These are phyloP conservation scores for Nephotettix cincticeps DNA, from an alignment of 1,140 invertebrate genomes.

Conservation along the genomic window DNA sequence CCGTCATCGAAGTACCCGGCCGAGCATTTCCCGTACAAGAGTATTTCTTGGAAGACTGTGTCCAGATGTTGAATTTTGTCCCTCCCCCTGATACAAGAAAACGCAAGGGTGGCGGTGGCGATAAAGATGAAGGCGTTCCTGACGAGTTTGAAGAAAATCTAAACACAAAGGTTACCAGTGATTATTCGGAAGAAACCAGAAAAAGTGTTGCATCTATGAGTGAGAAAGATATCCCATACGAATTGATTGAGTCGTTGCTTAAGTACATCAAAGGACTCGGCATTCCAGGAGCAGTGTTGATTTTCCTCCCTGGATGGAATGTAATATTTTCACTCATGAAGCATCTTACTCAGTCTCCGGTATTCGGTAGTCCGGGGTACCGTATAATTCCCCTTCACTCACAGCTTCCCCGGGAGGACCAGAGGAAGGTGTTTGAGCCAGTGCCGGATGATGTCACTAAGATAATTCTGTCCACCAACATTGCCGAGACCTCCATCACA, in stretches of 20 bases:
- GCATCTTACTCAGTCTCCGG: conserved; percentile 72
- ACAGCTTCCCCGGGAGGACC: conserved; percentile 86
- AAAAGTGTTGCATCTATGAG: conserved; percentile 72
- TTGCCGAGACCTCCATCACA: conserved; percentile 93
- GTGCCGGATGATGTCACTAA: conserved; percentile 72
- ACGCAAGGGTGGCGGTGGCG: conserved; percentile 60
- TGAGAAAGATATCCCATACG: conserved; percentile 91
- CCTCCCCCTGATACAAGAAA: conserved; percentile 69
- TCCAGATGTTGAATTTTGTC: conserved; percentile 78
- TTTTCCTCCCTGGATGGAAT: conserved; percentile 95
- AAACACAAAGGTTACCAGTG: conserved; percentile 58
- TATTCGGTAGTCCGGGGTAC: conserved; percentile 70
- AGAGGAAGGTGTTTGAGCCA: conserved; percentile 81
- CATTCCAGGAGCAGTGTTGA: conserved; percentile 79
- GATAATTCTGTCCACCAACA: conserved; percentile 88
- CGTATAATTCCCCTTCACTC: conserved; percentile 85
- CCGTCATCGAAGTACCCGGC: conserved; percentile 75
- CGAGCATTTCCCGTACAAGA: conserved; percentile 79
- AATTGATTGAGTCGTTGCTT: conserved; percentile 83
- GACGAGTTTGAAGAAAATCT: conserved; percentile 75
- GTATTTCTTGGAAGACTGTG: conserved; percentile 88
- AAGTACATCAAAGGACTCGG: conserved; percentile 70
- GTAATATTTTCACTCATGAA: conserved; percentile 90
- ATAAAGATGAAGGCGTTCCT: conserved; percentile 58
- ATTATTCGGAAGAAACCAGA: conserved; percentile 63